These are phyloP conservation scores for Choristoneura fumiferana DNA, from an alignment of 1,140 invertebrate species.

Conservation along the genomic window DNA sequence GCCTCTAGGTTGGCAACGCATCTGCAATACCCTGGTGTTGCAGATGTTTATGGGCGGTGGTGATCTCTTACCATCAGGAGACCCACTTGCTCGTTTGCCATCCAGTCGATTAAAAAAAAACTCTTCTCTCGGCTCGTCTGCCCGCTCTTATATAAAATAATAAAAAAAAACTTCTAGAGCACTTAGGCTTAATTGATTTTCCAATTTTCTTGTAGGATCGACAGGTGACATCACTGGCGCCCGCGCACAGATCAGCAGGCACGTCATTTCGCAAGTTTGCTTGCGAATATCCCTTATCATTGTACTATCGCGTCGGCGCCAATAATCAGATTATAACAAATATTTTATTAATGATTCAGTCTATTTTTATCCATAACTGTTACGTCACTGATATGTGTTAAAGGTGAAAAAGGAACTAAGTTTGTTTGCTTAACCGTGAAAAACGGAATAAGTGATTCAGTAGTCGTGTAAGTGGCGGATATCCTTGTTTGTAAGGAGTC, in stretches of 20 bases:
- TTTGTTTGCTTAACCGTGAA: not conserved
- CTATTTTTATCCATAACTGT: not conserved
- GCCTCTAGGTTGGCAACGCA: too few relatives aligned
- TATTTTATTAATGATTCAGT: slow-evolving; percentile 8
- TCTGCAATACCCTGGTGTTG: too few relatives aligned
- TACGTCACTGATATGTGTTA: not conserved
- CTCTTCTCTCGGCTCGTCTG: too few relatives aligned
- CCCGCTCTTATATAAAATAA: too few relatives aligned
- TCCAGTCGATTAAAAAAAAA: too few relatives aligned
- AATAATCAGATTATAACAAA: not conserved
- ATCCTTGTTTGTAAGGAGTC: not conserved
- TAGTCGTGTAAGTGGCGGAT: not conserved
- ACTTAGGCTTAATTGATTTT: too few relatives aligned
- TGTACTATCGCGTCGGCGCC: not conserved
- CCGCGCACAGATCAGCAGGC: too few relatives aligned
- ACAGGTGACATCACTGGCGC: slow-evolving; percentile 16
- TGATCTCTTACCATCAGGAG: too few relatives aligned
- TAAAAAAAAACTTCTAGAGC: too few relatives aligned
- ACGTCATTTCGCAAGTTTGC: slow-evolving; percentile 3
- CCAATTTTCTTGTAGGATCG: slow-evolving; percentile 2
- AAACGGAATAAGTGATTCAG: too few relatives aligned
- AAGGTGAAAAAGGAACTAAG: not conserved
- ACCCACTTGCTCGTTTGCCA: too few relatives aligned
- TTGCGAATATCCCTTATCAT: not conserved
- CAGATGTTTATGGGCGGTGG: too few relatives aligned